Evolutionary conservation across 2,113 vertebrate species (phyloP).

Genomic region (Nycticorax nycticorax): DNA sequence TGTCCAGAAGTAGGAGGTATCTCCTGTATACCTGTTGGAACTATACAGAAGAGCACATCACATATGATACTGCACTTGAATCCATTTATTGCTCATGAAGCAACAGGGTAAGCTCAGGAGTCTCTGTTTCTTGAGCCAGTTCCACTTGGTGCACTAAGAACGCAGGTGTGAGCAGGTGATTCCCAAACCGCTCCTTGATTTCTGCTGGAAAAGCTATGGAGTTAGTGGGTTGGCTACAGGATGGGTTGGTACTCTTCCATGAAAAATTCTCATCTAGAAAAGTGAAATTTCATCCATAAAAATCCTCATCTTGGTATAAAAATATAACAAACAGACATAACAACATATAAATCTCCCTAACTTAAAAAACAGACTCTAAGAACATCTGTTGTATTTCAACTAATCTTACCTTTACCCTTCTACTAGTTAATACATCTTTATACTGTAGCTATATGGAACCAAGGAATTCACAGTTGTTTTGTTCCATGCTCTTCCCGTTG

Average conservation of each 20-base stretch:
- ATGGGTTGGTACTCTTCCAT: background rate
- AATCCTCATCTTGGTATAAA: background rate
- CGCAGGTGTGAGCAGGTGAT: background rate
- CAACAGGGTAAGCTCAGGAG: background rate
- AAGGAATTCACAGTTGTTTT: background rate
- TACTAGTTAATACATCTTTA: background rate
- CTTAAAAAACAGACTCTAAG: background rate
- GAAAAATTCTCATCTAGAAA: background rate
- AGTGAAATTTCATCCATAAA: background rate
- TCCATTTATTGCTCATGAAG: background rate
- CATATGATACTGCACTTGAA: background rate
- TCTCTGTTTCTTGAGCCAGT: background rate
- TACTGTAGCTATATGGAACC: background rate
- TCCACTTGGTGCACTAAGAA: background rate
- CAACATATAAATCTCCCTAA: background rate
- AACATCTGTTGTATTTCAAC: background rate
- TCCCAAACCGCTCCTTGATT: background rate
- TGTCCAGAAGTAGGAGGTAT: background rate
- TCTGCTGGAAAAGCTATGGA: background rate
- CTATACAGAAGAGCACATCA: background rate
- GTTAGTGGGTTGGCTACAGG: background rate
- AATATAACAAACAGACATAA: background rate
- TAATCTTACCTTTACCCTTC: background rate
- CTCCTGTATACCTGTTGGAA: background rate
- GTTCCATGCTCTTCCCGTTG: background rate